Evolutionary conservation across 2,113 vertebrate genomes (phyloP).

Genomic region (Paracanthobrama guichenoti): DNA sequence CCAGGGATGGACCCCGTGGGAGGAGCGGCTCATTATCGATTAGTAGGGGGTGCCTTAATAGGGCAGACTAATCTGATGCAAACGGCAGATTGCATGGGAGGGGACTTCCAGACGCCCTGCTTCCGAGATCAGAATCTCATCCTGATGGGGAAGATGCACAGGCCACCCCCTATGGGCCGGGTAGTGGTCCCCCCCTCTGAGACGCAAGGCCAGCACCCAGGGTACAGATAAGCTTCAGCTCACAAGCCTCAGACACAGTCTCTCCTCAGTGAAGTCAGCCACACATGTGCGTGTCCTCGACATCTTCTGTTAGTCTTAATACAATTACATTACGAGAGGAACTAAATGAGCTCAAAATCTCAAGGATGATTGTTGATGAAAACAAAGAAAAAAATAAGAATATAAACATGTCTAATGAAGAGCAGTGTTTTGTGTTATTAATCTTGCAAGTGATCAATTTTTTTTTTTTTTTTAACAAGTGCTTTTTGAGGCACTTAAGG

Average conservation of each 20-base stretch:
- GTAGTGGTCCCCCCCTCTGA: constrained; percentile 77
- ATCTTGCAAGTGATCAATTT: constrained; percentile 65
- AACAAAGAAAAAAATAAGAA: constrained; percentile 54
- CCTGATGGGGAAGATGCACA: constrained; percentile 93
- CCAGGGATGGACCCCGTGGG: constrained; percentile 83
- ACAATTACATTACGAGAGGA: constrained; percentile 40
- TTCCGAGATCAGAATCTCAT: constrained; percentile 96
- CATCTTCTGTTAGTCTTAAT: constrained; percentile 76
- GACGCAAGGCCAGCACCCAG: constrained; percentile 96
- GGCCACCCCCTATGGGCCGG: constrained; percentile 87
- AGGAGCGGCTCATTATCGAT: constrained; percentile 86
- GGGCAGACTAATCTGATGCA: constrained; percentile 94
- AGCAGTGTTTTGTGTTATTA: constrained; percentile 64
- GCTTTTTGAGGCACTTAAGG: constrained; percentile 59
- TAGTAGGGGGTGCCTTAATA: constrained; percentile 74
- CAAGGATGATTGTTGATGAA: constrained; percentile 68
- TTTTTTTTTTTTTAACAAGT: constrained; percentile 50
- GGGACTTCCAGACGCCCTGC: constrained; percentile 98
- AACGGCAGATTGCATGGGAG: constrained; percentile 94
- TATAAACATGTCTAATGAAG: constrained; percentile 74
- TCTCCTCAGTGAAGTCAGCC: constrained; percentile 68
- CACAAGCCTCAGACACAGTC: constrained; percentile 54
- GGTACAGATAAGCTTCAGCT: constrained; percentile 96
- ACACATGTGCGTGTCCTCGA: constrained; percentile 38
- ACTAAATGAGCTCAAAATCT: constrained; percentile 61